Evolutionary conservation across 2,113 vertebrate species (phyloP).

Genomic region (Oreocharis arfaki): DNA sequence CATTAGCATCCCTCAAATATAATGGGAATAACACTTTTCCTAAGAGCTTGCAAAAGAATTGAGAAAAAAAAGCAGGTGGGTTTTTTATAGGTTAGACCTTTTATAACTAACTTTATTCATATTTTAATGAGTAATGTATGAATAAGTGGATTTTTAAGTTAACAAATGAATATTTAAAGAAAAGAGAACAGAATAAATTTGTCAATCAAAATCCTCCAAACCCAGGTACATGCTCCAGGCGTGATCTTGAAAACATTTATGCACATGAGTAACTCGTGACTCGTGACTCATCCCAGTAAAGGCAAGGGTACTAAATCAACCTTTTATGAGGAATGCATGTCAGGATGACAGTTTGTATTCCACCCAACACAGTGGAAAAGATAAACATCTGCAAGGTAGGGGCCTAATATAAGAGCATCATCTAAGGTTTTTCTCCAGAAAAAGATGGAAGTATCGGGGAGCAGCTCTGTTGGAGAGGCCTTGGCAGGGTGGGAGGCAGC

Average conservation of each 20-base stretch:
- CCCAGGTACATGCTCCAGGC: conserved; percentile 41
- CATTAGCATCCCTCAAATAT: conserved; percentile 19
- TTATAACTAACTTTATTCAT: conserved; percentile 58
- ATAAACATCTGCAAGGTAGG: not conserved
- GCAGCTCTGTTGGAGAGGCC: not conserved
- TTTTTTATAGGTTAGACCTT: conserved; percentile 50
- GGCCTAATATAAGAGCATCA: not conserved
- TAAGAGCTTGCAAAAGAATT: not conserved
- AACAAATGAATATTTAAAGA: conserved; percentile 65
- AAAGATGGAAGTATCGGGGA: not conserved
- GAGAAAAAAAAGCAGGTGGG: not conserved
- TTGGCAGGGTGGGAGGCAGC: not conserved
- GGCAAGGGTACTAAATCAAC: conserved; percentile 20
- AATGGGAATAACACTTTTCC: conserved; percentile 7
- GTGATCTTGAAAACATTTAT: conserved; percentile 56
- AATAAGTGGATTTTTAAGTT: conserved; percentile 58
- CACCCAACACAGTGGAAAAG: not conserved
- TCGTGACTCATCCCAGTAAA: conserved; percentile 33
- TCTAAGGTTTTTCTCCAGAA: not conserved
- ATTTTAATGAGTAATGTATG: conserved; percentile 64
- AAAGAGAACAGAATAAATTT: conserved; percentile 55
- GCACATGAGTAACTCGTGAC: conserved; percentile 43
- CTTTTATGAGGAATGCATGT: not conserved
- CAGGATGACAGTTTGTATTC: not conserved
- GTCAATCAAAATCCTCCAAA: conserved; percentile 61